Conservation (phyloP, 2,888 invertebrate species). For the Cacoxenus indagator region DNA sequence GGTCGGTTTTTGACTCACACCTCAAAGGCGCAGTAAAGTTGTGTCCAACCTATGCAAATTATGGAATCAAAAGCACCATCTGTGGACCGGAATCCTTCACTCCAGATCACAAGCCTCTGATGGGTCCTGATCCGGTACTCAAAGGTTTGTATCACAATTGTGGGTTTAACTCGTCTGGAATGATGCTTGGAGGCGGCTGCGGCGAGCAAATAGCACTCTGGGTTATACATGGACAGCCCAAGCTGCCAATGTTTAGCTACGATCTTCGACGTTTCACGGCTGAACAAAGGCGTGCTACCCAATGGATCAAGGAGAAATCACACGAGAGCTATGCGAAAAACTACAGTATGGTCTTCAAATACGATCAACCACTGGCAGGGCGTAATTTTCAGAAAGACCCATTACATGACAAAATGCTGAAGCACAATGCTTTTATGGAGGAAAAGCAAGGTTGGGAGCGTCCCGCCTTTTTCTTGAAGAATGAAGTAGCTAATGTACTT, state of each 20-base stretch:
- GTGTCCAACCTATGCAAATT: slow-evolving; percentile 80
- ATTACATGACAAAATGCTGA: slow-evolving; percentile 77
- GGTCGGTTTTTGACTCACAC: slow-evolving; percentile 85
- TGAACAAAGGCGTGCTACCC: slow-evolving; percentile 77
- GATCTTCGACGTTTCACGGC: slow-evolving; percentile 88
- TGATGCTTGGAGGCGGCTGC: slow-evolving; percentile 92
- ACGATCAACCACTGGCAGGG: slow-evolving; percentile 87
- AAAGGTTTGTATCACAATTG: slow-evolving; percentile 86
- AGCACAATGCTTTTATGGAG: slow-evolving; percentile 89
- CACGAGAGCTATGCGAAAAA: slow-evolving; percentile 93
- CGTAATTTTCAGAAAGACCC: slow-evolving; percentile 79
- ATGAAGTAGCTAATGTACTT: slow-evolving; percentile 66
- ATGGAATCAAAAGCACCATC: slow-evolving; percentile 87
- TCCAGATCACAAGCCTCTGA: slow-evolving; percentile 89
- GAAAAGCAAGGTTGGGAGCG: slow-evolving; percentile 88
- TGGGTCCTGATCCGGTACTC: slow-evolving; percentile 81
- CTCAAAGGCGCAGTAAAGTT: slow-evolving; percentile 80
- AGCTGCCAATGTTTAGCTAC: slow-evolving; percentile 87
- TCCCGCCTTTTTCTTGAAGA: slow-evolving; percentile 82
- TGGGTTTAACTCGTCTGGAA: slow-evolving; percentile 91
- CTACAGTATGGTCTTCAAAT: slow-evolving; percentile 85
- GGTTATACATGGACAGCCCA: slow-evolving; percentile 86
- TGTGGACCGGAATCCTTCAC: slow-evolving; percentile 95
- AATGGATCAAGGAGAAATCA: slow-evolving; percentile 86
- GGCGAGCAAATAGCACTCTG: slow-evolving; percentile 88